Conservation (phyloP, 2,113 vertebrate genomes). For the Cricetomys ansorgei region DNA sequence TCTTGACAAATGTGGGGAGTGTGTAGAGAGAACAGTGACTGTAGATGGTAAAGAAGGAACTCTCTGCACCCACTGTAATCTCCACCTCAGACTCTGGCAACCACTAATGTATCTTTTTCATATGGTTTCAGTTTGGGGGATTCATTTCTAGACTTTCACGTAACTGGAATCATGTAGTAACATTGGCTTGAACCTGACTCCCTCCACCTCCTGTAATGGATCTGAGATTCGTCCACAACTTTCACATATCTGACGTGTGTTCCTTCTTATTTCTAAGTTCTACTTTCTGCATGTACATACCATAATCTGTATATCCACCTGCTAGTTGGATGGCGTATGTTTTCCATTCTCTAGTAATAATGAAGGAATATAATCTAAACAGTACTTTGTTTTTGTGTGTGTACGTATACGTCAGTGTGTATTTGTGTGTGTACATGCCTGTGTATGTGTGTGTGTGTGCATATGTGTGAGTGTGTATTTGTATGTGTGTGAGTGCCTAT, state of each 20-base stretch:
- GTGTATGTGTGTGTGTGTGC: neutral
- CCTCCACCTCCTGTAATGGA: neutral
- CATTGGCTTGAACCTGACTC: neutral
- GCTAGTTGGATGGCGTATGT: neutral
- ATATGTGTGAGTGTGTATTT: neutral
- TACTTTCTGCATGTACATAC: neutral
- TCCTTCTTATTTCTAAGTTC: neutral
- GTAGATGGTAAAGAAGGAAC: neutral
- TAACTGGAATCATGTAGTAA: neutral
- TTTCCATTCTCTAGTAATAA: neutral
- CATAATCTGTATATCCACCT: neutral
- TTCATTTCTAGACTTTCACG: neutral
- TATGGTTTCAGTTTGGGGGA: neutral
- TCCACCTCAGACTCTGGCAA: neutral
- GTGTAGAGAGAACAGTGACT: neutral
- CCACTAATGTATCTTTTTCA: neutral
- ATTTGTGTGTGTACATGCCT: neutral
- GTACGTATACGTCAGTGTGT: too few relatives aligned
- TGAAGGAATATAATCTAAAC: constrained; percentile 12
- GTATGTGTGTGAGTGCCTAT: neutral
- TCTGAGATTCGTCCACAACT: neutral
- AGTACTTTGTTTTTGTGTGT: neutral
- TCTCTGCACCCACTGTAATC: neutral
- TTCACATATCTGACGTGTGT: neutral
- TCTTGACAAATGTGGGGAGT: neutral